A percentile compares a stretch with the other conserved stretches of the same genome.
Evolutionary conservation across 2,888 invertebrate species (phyloP).

Genomic region (Drosophila melanocephala): DNA sequence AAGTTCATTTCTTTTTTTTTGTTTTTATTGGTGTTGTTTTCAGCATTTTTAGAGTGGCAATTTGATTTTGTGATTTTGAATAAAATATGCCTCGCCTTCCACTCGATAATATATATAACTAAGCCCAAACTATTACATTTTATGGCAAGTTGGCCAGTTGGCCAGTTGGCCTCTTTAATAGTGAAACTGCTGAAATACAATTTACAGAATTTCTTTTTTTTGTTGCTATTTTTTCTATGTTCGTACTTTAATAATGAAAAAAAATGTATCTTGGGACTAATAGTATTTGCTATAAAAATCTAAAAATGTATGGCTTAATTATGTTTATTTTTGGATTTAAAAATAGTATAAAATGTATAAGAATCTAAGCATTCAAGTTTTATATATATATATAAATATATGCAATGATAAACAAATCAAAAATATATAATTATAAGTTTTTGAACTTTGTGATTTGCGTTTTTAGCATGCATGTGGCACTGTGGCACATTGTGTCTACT

Average conservation of each 20-base stretch:
- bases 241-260: neutral
- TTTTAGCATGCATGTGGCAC: neutral
- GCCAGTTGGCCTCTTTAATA: neutral
- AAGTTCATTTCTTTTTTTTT: constrained; percentile 6
- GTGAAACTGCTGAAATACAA: neutral
- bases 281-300: neutral
- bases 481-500: neutral
- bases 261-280: neutral
- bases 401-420: neutral
- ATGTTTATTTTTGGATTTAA: neutral
- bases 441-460: neutral
- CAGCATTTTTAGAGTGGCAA: neutral
- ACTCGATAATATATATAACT: neutral
- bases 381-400: neutral
- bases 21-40: constrained; percentile 1
- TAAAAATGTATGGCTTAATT: neutral
- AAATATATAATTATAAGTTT: neutral
- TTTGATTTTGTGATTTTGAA: constrained; percentile 1
- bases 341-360: neutral
- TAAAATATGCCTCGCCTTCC: neutral
- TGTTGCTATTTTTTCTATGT: neutral
- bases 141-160: neutral
- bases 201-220: neutral
- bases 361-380: neutral
- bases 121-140: neutral